Base-by-base conservation (phyloP, 2,888 invertebrate species). In the Lochmaea capreae region DNA sequence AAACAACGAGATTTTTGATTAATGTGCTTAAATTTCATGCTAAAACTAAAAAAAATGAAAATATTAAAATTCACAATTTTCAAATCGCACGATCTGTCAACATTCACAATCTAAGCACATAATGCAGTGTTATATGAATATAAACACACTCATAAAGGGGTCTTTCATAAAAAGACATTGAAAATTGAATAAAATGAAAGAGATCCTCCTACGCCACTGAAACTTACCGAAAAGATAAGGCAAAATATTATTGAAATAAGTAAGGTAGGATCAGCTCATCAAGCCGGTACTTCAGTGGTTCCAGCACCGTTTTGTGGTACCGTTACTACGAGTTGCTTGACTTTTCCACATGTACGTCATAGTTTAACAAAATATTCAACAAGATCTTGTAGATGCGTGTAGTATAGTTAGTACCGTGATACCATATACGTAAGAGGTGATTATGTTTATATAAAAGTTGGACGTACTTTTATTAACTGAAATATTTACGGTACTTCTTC, bases 271-370 rank as follows among this genome's bases (percentile, higher is more conserved):
- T 70, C 63, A 57, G 54, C 58, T 16, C 18, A 39, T 16, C 39
- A 42, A 42, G 16, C 71, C 74, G 65, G 71, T 46, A 66, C 72
- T 75, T 77, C 77, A 78, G 74, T 75, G 76, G 75, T 74, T 75
- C 72, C 75, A 76, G 75, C 76, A 79, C 77, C 76, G 79, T 79
- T 80, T 70, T 54, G 69, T 75, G 69, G 78, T 80, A 80, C 80
- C 80, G 80, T 80, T 79, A 80, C 63, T 52, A 65, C 58, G 65
- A 72, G 74, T 74, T 74, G 71, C 74, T 71, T 67, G 66, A 65
- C 67, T 39, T 39, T 33, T 72, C 39, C 12, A 52, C 33, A 26
- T 26, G 65, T 68, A 74, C 76, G 76, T 76, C 74, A 76, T 66
- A 68, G 68, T 49, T 57, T 54, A 71, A 68, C 69, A 63, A 67